Evolutionary conservation across 2,113 vertebrate genomes (phyloP).

Genomic region (Aspidoscelis tigris): DNA sequence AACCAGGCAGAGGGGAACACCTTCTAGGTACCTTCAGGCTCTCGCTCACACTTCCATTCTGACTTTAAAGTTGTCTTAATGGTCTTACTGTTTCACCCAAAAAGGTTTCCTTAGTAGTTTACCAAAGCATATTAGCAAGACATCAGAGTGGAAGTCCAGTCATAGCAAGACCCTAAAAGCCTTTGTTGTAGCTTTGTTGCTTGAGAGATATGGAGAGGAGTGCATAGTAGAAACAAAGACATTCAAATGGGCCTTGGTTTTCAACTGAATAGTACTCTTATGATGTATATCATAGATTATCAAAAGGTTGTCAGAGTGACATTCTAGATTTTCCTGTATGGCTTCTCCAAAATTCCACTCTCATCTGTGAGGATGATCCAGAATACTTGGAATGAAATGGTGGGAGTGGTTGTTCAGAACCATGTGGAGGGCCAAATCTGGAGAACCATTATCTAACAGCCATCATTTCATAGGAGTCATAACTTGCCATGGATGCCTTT

Average conservation of each 20-base stretch:
- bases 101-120: neutral
- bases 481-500: neutral
- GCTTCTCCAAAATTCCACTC: too few species aligned
- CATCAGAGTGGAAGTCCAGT: neutral
- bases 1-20: too few species aligned
- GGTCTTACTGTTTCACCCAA: neutral
- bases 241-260: neutral
- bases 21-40: too few species aligned
- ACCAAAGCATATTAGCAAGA: neutral
- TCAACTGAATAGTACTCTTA: neutral
- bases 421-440: too few species aligned
- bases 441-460: too few species aligned
- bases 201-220: neutral
- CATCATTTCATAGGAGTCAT: too few species aligned
- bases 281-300: neutral
- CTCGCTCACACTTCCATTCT: neutral
- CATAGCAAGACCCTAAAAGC: neutral
- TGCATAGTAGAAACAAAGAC: neutral
- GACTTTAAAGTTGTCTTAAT: neutral
- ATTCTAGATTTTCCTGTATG: too few species aligned
- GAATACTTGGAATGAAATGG: too few species aligned
- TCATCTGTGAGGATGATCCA: too few species aligned
- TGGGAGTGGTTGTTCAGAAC: too few species aligned
- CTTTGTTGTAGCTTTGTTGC: conserved; percentile 11
- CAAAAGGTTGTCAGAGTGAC: too few species aligned